Conservation (phyloP, 2,888 invertebrate genomes). For the Macaria liturata region DNA sequence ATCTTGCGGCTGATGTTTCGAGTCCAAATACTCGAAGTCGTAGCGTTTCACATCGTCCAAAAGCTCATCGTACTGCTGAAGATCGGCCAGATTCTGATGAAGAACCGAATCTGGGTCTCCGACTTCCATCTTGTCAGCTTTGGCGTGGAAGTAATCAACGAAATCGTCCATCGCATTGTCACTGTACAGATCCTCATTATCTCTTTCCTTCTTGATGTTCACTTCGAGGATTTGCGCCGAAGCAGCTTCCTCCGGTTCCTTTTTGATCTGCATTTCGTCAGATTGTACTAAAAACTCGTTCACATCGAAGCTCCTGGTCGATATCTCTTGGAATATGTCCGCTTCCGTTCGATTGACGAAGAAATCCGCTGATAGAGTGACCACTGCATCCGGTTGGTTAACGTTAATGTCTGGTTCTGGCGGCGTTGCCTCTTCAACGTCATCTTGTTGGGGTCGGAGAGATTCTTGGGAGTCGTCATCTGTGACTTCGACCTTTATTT, state of each 20-base stretch:
- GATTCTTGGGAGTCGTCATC: constrained; percentile 60
- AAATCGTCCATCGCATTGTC: constrained; percentile 74
- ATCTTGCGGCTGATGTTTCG: constrained; percentile 68
- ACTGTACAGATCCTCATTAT: constrained; percentile 64
- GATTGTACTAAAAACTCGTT: constrained; percentile 69
- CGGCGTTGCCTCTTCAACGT: neutral
- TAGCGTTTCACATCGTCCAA: constrained; percentile 64
- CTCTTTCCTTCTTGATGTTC: constrained; percentile 62
- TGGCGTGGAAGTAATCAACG: constrained; percentile 68
- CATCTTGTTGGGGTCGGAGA: constrained; percentile 30
- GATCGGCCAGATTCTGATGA: constrained; percentile 83
- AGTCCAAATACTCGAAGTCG: constrained; percentile 70
- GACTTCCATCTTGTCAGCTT: constrained; percentile 60
- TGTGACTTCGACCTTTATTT: constrained; percentile 60
- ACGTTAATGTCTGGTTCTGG: neutral
- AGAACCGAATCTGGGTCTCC: constrained; percentile 74
- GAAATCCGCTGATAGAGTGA: constrained; percentile 69
- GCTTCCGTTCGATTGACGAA: constrained; percentile 62
- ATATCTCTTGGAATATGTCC: constrained; percentile 71
- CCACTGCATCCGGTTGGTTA: constrained; percentile 53
- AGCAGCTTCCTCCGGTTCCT: constrained; percentile 49
- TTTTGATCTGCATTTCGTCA: constrained; percentile 70
- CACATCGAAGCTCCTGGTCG: constrained; percentile 71
- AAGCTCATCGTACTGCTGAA: constrained; percentile 79
- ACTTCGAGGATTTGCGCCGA: constrained; percentile 44